Percentiles rank a stretch among this genome's conserved stretches.
phyloP scores from a whole-genome alignment of 2,888 invertebrate genomes.

The Trilocha varians region DNA sequence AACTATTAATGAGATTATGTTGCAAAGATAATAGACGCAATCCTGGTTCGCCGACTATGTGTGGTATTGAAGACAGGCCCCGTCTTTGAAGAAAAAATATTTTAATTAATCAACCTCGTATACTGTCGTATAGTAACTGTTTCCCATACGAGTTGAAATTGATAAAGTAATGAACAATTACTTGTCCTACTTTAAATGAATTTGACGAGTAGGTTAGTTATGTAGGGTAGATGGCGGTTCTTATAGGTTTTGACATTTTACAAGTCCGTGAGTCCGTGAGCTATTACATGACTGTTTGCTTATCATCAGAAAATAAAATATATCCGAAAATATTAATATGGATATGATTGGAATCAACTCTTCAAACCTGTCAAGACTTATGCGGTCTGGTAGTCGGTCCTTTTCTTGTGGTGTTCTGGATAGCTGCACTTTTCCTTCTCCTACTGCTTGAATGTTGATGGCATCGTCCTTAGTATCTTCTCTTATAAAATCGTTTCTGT shows the following conservation, averaged over 20 bases:
- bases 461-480: conserved; percentile 51
- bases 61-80: conserved; percentile 87
- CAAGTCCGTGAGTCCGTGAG: too few relatives aligned
- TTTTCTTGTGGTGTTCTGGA: conserved; percentile 82
- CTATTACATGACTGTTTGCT: too few relatives aligned
- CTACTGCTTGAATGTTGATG: conserved; percentile 71
- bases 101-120: too few relatives aligned
- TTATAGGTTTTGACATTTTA: too few relatives aligned
- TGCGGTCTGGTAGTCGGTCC: conserved; percentile 88
- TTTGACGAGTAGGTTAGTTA: too few relatives aligned
- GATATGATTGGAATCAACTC: not conserved
- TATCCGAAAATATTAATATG: not conserved
- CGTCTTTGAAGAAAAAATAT: conserved; percentile 46
- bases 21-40: conserved; percentile 90
- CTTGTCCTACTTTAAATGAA: too few relatives aligned
- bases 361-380: conserved; percentile 87
- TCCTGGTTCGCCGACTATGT: conserved; percentile 85
- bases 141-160: too few relatives aligned
- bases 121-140: too few relatives aligned
- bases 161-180: too few relatives aligned
- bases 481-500: conserved; percentile 3
- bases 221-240: too few relatives aligned
- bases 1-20: conserved; percentile 88
- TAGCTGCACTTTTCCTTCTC: conserved; percentile 79
- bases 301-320: too few relatives aligned